Conservation (phyloP, 2,888 invertebrate genomes). For the Pristionchus mayeri region DNA sequence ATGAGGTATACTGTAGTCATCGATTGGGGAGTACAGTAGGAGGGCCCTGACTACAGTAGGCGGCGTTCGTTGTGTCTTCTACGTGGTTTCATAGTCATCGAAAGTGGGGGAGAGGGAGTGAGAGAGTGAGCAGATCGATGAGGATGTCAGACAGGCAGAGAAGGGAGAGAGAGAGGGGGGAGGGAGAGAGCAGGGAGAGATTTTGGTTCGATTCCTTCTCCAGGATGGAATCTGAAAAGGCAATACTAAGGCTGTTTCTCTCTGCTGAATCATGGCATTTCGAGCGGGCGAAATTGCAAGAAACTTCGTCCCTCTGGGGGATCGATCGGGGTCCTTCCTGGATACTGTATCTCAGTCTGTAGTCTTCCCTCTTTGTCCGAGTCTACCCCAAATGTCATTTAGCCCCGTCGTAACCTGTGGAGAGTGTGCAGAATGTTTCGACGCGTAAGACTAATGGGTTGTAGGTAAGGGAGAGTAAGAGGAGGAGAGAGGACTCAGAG, state of each 20-base stretch:
- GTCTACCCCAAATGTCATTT: conserved; percentile 38
- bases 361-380: conserved; percentile 32
- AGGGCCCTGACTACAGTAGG: conserved; percentile 13
- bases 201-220: neutral
- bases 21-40: neutral
- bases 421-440: conserved; percentile 34
- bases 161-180: neutral
- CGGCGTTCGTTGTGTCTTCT: conserved; percentile 11
- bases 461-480: conserved; percentile 12
- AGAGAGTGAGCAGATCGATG: conserved; percentile 7
- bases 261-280: conserved; percentile 38
- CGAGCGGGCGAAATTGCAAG: conserved; percentile 30
- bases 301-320: neutral
- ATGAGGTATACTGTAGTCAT: conserved; percentile 43
- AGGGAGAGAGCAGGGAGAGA: conserved; percentile 12
- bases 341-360: neutral
- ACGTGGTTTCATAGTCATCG: conserved; percentile 43
- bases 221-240: conserved; percentile 39
- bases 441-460: conserved; percentile 46
- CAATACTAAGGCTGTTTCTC: conserved; percentile 33
- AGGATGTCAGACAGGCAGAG: neutral
- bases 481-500: neutral
- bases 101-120: conserved; percentile 10
- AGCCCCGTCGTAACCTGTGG: conserved; percentile 37
- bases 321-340: neutral